Evolutionary conservation across 1,140 invertebrate genomes (phyloP).

Genomic region (Thaumetopoea pityocampa): DNA sequence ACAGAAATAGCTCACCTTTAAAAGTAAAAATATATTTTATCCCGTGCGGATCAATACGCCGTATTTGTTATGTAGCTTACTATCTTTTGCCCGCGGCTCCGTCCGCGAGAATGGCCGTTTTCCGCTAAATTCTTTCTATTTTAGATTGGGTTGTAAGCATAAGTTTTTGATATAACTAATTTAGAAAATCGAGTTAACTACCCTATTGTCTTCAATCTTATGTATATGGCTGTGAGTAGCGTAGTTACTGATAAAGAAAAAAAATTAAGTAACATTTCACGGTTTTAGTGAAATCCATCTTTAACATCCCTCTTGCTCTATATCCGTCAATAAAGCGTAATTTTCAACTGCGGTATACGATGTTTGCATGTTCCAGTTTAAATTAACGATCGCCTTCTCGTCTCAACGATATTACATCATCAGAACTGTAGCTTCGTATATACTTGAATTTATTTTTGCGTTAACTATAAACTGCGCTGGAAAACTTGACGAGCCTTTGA

Average conservation of each 20-base stretch:
- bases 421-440: constrained; percentile 13
- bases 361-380: constrained; percentile 30
- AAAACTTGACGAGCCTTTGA: constrained; percentile 20
- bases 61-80: background rate
- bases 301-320: constrained; percentile 12
- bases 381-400: constrained; percentile 22
- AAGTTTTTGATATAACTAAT: no score
- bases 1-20: constrained; percentile 47
- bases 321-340: constrained; percentile 13
- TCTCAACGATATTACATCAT: constrained; percentile 15
- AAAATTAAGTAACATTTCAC: background rate
- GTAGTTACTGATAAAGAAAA: no score
- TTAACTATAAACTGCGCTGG: constrained; percentile 12
- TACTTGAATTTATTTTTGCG: constrained; percentile 22
- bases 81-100: background rate
- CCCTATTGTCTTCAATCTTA: no score
- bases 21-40: constrained; percentile 12
- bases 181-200: no score
- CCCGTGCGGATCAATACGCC: background rate
- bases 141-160: no score
- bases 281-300: background rate
- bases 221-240: no score
- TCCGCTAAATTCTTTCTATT: no score
- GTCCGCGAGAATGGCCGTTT: background rate
- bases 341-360: constrained; percentile 6